Percentiles rank a stretch among this genome's conserved stretches.
These are phyloP conservation scores for Labeo rohita DNA, from an alignment of 2,113 vertebrate species.

Conservation along the genomic window DNA sequence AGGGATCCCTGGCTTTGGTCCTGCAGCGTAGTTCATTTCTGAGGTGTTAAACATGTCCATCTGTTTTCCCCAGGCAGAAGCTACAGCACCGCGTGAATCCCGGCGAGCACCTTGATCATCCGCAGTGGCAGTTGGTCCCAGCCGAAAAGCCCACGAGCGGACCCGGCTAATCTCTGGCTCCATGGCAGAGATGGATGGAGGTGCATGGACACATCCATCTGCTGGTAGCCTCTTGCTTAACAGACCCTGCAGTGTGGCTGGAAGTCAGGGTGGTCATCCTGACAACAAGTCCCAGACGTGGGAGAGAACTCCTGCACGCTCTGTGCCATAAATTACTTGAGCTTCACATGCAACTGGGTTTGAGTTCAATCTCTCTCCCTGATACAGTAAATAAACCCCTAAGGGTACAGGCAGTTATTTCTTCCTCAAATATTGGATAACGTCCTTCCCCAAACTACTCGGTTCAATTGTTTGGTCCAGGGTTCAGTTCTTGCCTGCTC, in stretches of 20 bases:
- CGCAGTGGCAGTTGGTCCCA: slow-evolving; percentile 49
- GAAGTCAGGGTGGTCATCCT: slow-evolving; percentile 50
- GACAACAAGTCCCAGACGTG: slow-evolving; percentile 45
- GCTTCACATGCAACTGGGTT: slow-evolving; percentile 42
- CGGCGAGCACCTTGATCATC: slow-evolving; percentile 56
- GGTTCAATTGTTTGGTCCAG: background rate
- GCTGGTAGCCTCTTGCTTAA: slow-evolving; percentile 53
- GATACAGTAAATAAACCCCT: slow-evolving; percentile 49
- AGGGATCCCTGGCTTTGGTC: slow-evolving; percentile 59
- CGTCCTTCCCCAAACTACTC: slow-evolving; percentile 29
- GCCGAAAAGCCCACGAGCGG: slow-evolving; percentile 52
- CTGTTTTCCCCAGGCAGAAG: slow-evolving; percentile 59
- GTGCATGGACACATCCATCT: slow-evolving; percentile 61
- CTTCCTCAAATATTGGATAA: slow-evolving; percentile 36
- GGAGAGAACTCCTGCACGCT: slow-evolving; percentile 48
- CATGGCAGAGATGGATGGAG: slow-evolving; percentile 62
- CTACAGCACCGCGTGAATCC: slow-evolving; percentile 45
- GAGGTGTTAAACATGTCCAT: slow-evolving; percentile 63
- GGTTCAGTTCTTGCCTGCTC: background rate
- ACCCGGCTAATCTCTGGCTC: slow-evolving; percentile 59
- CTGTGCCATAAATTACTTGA: slow-evolving; percentile 43
- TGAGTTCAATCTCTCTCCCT: slow-evolving; percentile 41
- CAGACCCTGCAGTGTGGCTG: slow-evolving; percentile 31
- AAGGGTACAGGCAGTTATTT: slow-evolving; percentile 11
- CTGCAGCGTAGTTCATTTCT: slow-evolving; percentile 41